Conservation (phyloP, 2,113 vertebrate species). For the Peromyscus polionotus region DNA sequence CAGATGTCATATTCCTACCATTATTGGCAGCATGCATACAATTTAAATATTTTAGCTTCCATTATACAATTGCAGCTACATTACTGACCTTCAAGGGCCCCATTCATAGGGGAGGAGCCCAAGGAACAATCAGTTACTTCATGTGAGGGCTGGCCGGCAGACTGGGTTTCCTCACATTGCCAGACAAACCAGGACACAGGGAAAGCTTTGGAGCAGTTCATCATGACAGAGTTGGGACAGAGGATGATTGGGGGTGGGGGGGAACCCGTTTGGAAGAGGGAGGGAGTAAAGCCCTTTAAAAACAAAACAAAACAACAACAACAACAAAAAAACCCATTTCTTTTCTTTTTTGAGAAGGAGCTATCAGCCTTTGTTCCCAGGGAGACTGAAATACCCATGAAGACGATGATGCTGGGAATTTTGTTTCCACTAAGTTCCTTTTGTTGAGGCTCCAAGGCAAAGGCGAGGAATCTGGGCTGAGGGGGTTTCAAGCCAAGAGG, state of each 20-base stretch:
- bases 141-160: slow-evolving; percentile 14
- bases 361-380: slow-evolving; percentile 70
- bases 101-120: slow-evolving; percentile 66
- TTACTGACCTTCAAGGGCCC: slow-evolving; percentile 75
- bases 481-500: slow-evolving; percentile 73
- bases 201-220: not conserved
- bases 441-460: slow-evolving; percentile 80
- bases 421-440: slow-evolving; percentile 68
- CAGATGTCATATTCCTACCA: slow-evolving; percentile 65
- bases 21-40: slow-evolving; percentile 71
- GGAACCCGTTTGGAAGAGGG: slow-evolving; percentile 3
- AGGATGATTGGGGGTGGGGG: not conserved
- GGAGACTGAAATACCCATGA: slow-evolving; percentile 71
- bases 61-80: slow-evolving; percentile 73
- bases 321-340: no score
- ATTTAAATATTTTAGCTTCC: slow-evolving; percentile 79
- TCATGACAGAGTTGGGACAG: slow-evolving; percentile 10
- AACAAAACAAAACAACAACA: no score
- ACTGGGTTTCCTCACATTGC: slow-evolving; percentile 54
- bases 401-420: slow-evolving; percentile 76
- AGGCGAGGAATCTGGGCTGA: slow-evolving; percentile 75
- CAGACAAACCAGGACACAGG: slow-evolving; percentile 59
- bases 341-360: slow-evolving; percentile 51
- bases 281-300: not conserved
- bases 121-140: slow-evolving; percentile 77